A percentile compares a stretch with the other conserved stretches of the same genome.
Conservation (phyloP, 2,797 vertebrate genomes). For the Acanthurus tractus region DNA sequence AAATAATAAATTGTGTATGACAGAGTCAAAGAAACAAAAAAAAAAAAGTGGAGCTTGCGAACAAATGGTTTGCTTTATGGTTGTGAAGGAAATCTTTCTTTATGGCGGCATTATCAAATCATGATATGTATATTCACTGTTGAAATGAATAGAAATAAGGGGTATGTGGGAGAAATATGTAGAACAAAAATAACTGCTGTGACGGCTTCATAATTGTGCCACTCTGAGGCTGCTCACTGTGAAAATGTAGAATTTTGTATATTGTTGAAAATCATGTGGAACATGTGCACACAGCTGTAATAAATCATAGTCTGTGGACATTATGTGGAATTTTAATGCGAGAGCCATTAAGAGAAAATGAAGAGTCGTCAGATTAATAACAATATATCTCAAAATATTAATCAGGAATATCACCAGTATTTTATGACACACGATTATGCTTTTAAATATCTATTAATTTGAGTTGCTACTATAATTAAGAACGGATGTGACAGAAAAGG, state of each 20-base stretch:
- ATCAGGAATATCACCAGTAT: constrained; percentile 22
- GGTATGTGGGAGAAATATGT: constrained; percentile 60
- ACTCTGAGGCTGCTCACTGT: constrained; percentile 31
- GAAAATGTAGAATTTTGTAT: constrained; percentile 50
- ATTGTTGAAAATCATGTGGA: constrained; percentile 35
- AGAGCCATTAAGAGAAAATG: not conserved
- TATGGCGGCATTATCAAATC: constrained; percentile 78
- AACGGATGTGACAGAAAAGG: constrained; percentile 56
- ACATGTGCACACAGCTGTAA: constrained; percentile 12
- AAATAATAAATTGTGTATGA: constrained; percentile 87
- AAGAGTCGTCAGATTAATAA: constrained; percentile 7
- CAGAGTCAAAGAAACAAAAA: constrained; percentile 78
- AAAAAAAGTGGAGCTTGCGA: constrained; percentile 63
- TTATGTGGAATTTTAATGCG: constrained; percentile 13
- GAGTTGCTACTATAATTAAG: constrained; percentile 23
- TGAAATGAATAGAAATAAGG: constrained; percentile 72
- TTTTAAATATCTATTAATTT: constrained; percentile 57
- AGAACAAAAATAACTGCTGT: constrained; percentile 52
- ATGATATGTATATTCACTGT: constrained; percentile 79
- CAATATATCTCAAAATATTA: constrained; percentile 17
- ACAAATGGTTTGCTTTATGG: constrained; percentile 80
- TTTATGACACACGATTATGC: constrained; percentile 37
- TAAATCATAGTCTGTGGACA: constrained; percentile 15
- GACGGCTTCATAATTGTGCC: constrained; percentile 52
- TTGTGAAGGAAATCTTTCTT: constrained; percentile 70